Conservation (phyloP, 2,797 vertebrate species). For the Cossypha niveicapilla region DNA sequence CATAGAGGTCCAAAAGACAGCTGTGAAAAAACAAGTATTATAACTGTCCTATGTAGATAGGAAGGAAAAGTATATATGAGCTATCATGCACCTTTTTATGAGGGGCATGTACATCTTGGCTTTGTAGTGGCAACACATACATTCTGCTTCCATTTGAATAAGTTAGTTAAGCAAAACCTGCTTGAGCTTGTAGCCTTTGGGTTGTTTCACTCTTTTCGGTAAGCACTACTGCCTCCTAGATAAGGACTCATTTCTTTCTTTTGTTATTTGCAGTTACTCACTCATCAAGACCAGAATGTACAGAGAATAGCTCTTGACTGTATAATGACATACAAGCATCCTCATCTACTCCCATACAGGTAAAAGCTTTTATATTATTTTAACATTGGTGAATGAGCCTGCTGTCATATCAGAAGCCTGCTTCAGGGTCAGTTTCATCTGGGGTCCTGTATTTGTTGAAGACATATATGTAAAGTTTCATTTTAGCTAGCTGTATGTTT, state of each 20-base stretch:
- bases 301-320: constrained; percentile 90
- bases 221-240: neutral
- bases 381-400: neutral
- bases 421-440: neutral
- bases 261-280: constrained; percentile 81
- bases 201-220: neutral
- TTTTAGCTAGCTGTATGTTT: neutral
- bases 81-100: neutral
- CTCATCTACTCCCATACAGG: constrained; percentile 89
- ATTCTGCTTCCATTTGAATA: neutral
- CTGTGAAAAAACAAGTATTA: neutral
- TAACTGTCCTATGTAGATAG: neutral
- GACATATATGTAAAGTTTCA: neutral
- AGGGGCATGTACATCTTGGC: neutral
- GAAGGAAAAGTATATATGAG: neutral
- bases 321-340: constrained; percentile 90
- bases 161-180: neutral
- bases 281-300: constrained; percentile 91
- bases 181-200: neutral
- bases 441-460: neutral
- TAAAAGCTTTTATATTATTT: constrained; percentile 66
- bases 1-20: neutral
- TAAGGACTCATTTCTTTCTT: neutral
- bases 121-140: neutral
- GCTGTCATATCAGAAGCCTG: neutral